Conservation (phyloP, 2,113 vertebrate species). For the Megaptera novaeangliae region DNA sequence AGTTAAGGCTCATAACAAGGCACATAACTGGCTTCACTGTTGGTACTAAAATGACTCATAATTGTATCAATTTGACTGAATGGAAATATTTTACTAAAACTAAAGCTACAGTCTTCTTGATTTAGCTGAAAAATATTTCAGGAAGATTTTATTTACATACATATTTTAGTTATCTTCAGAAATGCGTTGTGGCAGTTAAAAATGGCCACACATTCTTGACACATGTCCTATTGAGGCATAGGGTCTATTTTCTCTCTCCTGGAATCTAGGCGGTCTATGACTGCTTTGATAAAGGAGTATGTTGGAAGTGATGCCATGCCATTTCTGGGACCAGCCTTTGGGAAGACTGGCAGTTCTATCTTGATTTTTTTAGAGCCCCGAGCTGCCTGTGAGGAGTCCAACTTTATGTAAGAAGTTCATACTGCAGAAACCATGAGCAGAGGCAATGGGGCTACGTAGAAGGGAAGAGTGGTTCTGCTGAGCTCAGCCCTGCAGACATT, state of each 20-base stretch:
- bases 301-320: neutral
- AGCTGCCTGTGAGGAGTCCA: neutral
- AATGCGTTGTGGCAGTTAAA: neutral
- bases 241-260: neutral
- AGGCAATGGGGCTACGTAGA: neutral
- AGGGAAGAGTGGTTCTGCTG: neutral
- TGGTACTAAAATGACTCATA: neutral
- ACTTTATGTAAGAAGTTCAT: neutral
- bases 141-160: neutral
- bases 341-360: neutral
- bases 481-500: neutral
- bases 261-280: neutral
- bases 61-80: neutral
- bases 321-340: neutral
- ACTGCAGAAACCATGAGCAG: neutral
- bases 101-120: neutral
- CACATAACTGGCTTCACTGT: neutral
- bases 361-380: neutral
- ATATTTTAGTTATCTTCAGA: neutral
- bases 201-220: neutral
- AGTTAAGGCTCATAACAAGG: neutral
- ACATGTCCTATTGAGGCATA: neutral
- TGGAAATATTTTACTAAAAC: neutral
- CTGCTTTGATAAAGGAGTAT: neutral
- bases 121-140: neutral